A percentile compares a stretch with the other conserved stretches of the same genome.
Evolutionary conservation across 2,113 vertebrate genomes (phyloP).

Genomic region (Microcebus murinus): DNA sequence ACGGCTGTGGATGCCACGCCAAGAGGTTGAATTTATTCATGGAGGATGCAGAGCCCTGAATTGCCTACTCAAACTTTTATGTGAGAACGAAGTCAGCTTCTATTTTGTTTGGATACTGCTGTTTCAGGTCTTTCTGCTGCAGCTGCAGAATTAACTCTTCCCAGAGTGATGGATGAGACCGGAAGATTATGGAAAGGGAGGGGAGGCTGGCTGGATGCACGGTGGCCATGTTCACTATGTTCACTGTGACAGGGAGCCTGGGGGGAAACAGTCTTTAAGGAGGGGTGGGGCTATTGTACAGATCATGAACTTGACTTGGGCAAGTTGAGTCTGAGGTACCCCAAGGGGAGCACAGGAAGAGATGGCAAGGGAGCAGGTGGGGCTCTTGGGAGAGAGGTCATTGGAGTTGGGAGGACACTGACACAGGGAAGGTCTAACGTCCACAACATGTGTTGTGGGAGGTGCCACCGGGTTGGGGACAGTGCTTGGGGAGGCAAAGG

Average conservation of each 20-base stretch:
- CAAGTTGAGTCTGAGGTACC: not conserved
- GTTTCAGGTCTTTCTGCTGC: not conserved
- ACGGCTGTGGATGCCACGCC: not conserved
- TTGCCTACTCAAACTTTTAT: not conserved
- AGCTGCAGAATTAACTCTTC: not conserved
- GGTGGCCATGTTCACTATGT: not conserved
- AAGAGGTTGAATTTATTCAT: not conserved
- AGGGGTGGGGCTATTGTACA: no score
- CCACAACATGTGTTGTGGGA: accelerated
- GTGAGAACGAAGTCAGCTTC: not conserved
- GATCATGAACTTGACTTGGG: not conserved
- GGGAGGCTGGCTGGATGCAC: not conserved
- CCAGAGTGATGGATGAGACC: not conserved
- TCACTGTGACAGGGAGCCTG: not conserved
- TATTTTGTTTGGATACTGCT: not conserved
- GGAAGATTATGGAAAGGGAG: not conserved
- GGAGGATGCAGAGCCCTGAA: not conserved
- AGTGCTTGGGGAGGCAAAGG: not conserved
- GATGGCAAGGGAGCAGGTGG: not conserved
- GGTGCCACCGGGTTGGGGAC: not conserved
- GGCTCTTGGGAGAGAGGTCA: not conserved
- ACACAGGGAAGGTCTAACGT: no score
- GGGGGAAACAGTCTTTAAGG: not conserved
- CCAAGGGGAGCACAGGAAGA: not conserved
- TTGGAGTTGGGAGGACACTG: not conserved